phyloP scores from a whole-genome alignment of 2,888 invertebrate genomes.

The Hydropsyche betteni region DNA sequence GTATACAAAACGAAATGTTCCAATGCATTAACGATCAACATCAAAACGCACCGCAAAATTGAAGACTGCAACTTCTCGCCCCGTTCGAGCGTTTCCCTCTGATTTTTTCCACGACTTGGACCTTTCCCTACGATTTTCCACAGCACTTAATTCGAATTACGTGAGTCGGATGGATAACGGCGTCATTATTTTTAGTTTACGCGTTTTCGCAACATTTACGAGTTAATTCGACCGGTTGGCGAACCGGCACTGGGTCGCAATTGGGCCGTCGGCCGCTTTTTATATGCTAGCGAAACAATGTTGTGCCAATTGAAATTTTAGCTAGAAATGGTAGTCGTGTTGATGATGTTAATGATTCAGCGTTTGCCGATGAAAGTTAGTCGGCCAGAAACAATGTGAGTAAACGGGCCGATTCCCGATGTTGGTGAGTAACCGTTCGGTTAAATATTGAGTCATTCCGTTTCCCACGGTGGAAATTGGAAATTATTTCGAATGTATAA shows the following conservation, averaged over 20 bases:
- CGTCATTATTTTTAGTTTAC: too few relatives aligned
- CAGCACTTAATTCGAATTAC: too few relatives aligned
- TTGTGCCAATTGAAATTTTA: not conserved
- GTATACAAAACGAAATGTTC: not conserved
- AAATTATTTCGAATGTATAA: not conserved
- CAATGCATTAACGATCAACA: not conserved
- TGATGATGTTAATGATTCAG: constrained; percentile 8
- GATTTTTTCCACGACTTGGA: too few relatives aligned
- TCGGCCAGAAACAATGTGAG: constrained; percentile 7
- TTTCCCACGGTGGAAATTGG: constrained; percentile 15
- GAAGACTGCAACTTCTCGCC: too few relatives aligned
- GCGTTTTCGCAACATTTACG: too few relatives aligned
- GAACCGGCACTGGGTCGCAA: too few relatives aligned
- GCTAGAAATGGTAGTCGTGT: not conserved
- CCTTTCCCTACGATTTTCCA: too few relatives aligned
- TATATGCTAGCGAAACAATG: too few relatives aligned
- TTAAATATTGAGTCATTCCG: constrained; percentile 1
- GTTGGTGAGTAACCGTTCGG: not conserved
- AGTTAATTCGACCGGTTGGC: too few relatives aligned
- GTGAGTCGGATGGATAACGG: too few relatives aligned
- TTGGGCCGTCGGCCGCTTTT: too few relatives aligned
- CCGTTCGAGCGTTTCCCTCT: too few relatives aligned
- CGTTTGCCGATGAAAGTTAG: not conserved
- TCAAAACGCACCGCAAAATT: not conserved
- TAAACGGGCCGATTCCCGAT: not conserved